Evolutionary conservation across 2,888 invertebrate genomes (phyloP).

Genomic region (Erebia aethiops): DNA sequence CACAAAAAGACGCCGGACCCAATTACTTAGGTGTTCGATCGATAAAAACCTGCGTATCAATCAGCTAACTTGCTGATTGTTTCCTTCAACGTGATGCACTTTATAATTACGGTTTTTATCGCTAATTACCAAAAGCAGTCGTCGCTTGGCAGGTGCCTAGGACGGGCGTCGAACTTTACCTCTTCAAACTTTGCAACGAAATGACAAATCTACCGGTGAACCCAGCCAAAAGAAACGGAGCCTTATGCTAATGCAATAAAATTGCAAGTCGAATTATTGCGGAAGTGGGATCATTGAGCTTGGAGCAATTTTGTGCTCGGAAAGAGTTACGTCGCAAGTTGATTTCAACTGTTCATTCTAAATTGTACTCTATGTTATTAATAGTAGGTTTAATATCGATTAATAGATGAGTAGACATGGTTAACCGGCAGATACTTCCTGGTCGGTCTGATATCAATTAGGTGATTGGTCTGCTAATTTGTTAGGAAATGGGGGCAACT

Average conservation of each 20-base stretch:
- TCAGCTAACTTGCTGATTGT: slow-evolving; percentile 44
- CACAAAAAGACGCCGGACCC: slow-evolving; percentile 17
- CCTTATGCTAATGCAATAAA: slow-evolving; percentile 48
- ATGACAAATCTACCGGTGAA: slow-evolving; percentile 49
- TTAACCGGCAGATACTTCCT: slow-evolving; percentile 70
- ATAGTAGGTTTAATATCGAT: slow-evolving; percentile 42
- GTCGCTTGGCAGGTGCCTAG: slow-evolving; percentile 65
- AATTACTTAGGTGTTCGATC: slow-evolving; percentile 28
- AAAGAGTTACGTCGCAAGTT: slow-evolving; percentile 54
- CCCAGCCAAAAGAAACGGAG: slow-evolving; percentile 45
- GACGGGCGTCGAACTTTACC: slow-evolving; percentile 76
- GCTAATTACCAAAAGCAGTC: slow-evolving; percentile 73
- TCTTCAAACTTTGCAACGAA: slow-evolving; percentile 46
- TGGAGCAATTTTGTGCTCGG: slow-evolving; percentile 65
- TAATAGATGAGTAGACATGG: slow-evolving; percentile 45
- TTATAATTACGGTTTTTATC: slow-evolving; percentile 65
- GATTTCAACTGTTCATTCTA: slow-evolving; percentile 34
- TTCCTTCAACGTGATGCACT: slow-evolving; percentile 57
- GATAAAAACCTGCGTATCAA: slow-evolving; percentile 25
- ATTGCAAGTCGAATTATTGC: slow-evolving; percentile 48
- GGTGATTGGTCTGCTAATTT: slow-evolving; percentile 73
- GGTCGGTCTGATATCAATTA: slow-evolving; percentile 77
- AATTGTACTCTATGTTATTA: slow-evolving; percentile 42
- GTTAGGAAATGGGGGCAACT: slow-evolving; percentile 70
- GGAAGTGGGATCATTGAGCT: slow-evolving; percentile 79